Evolutionary conservation across 1,140 invertebrate genomes (phyloP).

Genomic region (Drosophila suzukii): DNA sequence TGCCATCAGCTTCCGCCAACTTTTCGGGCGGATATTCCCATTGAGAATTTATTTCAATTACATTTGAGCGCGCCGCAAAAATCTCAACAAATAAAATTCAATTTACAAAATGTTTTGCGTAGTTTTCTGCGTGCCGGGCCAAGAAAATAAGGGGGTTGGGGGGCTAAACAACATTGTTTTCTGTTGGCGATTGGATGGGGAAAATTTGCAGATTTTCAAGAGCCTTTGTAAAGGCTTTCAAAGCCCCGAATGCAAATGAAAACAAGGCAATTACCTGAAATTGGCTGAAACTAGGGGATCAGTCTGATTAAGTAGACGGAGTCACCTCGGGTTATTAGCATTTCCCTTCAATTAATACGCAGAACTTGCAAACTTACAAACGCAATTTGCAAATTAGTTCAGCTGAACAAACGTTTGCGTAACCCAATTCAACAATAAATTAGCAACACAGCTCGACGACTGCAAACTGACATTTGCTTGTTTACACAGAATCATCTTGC

Average conservation of each 20-base stretch:
- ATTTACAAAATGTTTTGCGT: conserved; percentile 81
- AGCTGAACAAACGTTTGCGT: conserved; percentile 50
- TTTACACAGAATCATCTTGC: conserved; percentile 47
- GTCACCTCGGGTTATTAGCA: conserved; percentile 24
- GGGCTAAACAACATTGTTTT: conserved; percentile 22
- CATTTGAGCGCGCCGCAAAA: conserved; percentile 58
- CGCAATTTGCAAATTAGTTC: conserved; percentile 69
- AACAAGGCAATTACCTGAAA: conserved; percentile 33
- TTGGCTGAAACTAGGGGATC: conserved; percentile 8
- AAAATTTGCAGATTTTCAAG: conserved; percentile 46
- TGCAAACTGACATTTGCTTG: conserved; percentile 57
- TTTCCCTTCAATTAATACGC: conserved; percentile 25
- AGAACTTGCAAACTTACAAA: not conserved
- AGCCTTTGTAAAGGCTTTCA: not conserved
- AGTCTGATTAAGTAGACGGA: conserved; percentile 19
- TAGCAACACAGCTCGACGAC: conserved; percentile 35
- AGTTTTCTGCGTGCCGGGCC: conserved; percentile 47
- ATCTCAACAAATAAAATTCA: conserved; percentile 67
- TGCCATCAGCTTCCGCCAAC: conserved; percentile 71
- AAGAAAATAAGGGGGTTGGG: not conserved
- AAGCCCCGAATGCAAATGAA: conserved; percentile 17
- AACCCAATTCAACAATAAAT: conserved; percentile 53
- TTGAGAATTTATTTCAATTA: conserved; percentile 82
- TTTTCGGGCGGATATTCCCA: conserved; percentile 69
- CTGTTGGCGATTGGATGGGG: conserved; percentile 71